Base-by-base conservation (phyloP, 2,797 vertebrate genomes). In the Sebastiscus albofasciatus region DNA sequence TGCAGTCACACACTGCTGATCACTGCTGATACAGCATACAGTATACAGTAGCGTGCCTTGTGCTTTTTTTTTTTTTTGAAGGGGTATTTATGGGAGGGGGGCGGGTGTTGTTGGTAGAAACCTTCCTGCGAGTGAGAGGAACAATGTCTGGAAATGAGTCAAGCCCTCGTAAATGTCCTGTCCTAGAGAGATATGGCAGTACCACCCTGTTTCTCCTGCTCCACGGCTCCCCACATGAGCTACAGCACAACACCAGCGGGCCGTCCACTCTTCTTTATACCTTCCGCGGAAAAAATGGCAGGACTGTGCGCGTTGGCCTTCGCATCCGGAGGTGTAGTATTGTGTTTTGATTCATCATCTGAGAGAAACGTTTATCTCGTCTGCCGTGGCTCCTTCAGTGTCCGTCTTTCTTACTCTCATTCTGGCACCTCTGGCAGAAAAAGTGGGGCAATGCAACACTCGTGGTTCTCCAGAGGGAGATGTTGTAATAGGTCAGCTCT, bases 111-210 rank as follows among this genome's bases (percentile, higher is more conserved):
- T 81, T 82, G 67, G 70, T 82, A 68, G 79, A 61, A 42, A 74
- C 77, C 87, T 94, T 93, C 93, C 94, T 94, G 93, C 62, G 69
- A 88, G 88, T 72, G 56, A 69, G 66, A 83, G 76, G 85, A 94
- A 96, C 94, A 95, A 95, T 95, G 92, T 94, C 89, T 94, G 95
- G 95, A 95, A 95, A 77, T 94, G 93, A 94, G 93, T 93, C 91
- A 89, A 86, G 87, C 79, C 82, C 85, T 81, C n/a, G 55, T 83
- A 86, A 84, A 90, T 90, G 90, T 90, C 92, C 91, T 87, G 88
- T 84, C 71, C 58, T 60, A 39, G 81, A 85, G 67, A 68, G 80
- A 39, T 59, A 16, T 67, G 58, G 67, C 18, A 46, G 87, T 67
- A 83, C 86, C 85, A 83, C 89, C 85, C 86, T 79, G 60, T 20